Evolutionary conservation across 1,140 invertebrate species (phyloP).

Genomic region (Drosophila melanica): DNA sequence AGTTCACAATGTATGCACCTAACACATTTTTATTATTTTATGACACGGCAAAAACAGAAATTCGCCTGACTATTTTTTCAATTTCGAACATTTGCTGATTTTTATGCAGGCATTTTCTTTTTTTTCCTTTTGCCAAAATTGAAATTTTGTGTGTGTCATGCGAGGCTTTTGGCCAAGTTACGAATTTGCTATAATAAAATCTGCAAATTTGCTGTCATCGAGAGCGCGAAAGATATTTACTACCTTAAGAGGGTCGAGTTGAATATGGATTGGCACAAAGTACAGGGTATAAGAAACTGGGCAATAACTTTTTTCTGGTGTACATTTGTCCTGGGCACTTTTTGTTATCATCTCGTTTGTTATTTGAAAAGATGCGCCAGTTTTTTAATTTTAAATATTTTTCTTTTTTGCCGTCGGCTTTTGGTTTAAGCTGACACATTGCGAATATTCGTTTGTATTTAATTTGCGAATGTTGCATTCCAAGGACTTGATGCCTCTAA

Average conservation of each 20-base stretch:
- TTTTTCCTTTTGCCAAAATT: constrained; percentile 51
- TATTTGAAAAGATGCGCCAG: constrained; percentile 35
- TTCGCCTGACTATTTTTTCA: constrained; percentile 22
- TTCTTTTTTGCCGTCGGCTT: constrained; percentile 31
- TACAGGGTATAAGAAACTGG: neutral
- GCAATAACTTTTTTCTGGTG: constrained; percentile 47
- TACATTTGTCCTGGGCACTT: constrained; percentile 33
- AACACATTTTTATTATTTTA: constrained; percentile 77
- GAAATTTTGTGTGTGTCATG: constrained; percentile 48
- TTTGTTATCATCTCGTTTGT: constrained; percentile 38
- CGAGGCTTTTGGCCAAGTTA: neutral
- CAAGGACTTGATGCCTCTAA: constrained; percentile 42
- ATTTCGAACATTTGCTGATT: constrained; percentile 22
- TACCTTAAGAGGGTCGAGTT: no score
- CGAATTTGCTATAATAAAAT: neutral
- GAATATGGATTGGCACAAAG: neutral
- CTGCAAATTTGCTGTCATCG: neutral
- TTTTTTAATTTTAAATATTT: constrained; percentile 14
- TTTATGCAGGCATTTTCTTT: neutral
- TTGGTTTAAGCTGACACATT: constrained; percentile 51
- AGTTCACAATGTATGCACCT: constrained; percentile 42
- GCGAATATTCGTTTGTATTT: constrained; percentile 35
- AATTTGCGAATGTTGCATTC: constrained; percentile 41
- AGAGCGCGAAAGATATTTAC: no score
- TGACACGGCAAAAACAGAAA: constrained; percentile 52